phyloP scores from a whole-genome alignment of 1,140 invertebrate genomes.

The Atta cephalotes region DNA sequence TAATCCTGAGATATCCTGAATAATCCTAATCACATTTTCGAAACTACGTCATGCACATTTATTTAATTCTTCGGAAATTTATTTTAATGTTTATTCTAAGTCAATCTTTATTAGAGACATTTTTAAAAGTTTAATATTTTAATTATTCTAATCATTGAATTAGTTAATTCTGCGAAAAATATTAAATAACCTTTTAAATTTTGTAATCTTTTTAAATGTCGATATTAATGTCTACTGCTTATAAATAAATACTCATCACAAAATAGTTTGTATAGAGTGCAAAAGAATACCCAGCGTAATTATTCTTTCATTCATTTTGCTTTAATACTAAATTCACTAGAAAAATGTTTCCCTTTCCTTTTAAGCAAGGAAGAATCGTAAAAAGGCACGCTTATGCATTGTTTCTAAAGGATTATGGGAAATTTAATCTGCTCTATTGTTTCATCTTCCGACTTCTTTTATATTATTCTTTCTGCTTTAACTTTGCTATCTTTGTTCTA shows the following conservation, averaged over 20 bases:
- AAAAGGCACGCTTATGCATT: constrained; percentile 39
- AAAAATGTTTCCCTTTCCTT: constrained; percentile 46
- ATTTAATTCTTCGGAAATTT: not conserved
- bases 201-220: not conserved
- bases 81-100: not conserved
- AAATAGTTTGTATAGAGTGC: not conserved
- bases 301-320: constrained; percentile 39
- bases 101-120: not conserved
- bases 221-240: not conserved
- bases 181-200: not conserved
- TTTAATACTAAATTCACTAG: constrained; percentile 39
- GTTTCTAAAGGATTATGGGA: constrained; percentile 42
- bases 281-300: not conserved
- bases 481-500: constrained; percentile 45
- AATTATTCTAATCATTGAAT: not conserved
- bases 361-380: constrained; percentile 28
- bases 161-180: not conserved
- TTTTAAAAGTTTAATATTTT: not conserved
- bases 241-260: constrained; percentile 6
- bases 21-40: not conserved
- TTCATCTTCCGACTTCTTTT: constrained; percentile 37
- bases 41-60: not conserved
- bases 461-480: constrained; percentile 41
- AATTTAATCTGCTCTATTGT: constrained; percentile 53
- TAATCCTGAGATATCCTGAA: not conserved